Evolutionary conservation across 2,888 invertebrate species (phyloP).

Genomic region (Drosophila paranaensis): DNA sequence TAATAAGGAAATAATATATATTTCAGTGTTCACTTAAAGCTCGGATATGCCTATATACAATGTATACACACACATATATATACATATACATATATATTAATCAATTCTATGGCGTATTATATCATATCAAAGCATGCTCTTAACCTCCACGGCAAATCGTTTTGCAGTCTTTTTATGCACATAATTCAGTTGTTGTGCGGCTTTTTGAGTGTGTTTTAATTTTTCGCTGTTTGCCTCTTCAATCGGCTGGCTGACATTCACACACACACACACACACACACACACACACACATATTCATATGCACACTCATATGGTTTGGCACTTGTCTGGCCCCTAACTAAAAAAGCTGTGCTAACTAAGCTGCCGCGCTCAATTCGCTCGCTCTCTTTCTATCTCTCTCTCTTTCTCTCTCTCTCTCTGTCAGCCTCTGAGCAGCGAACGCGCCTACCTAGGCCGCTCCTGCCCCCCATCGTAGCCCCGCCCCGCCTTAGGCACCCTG

Average conservation of each 20-base stretch:
- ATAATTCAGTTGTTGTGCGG: conserved; percentile 52
- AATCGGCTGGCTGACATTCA: conserved; percentile 49
- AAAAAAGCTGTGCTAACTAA: conserved; percentile 52
- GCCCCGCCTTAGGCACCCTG: neutral
- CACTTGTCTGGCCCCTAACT: conserved; percentile 51
- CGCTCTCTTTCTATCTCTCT: neutral
- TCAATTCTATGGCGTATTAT: conserved; percentile 12
- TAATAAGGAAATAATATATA: neutral
- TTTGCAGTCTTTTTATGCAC: conserved; percentile 45
- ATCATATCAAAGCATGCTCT: conserved; percentile 26
- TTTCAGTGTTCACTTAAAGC: neutral
- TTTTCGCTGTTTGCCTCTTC: conserved; percentile 31
- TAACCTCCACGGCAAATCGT: conserved; percentile 43
- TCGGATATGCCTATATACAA: neutral
- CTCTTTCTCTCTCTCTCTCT: neutral
- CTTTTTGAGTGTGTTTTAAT: conserved; percentile 32
- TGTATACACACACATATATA: neutral
- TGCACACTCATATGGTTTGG: conserved; percentile 8
- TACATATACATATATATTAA: neutral
- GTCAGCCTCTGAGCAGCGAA: conserved; percentile 6
- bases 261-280: conserved; percentile 17
- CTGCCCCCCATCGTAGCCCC: neutral
- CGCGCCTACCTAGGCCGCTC: conserved; percentile 4
- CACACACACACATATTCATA: conserved; percentile 13
- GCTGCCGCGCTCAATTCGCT: conserved; percentile 15